These are phyloP conservation scores for Albula goreensis DNA, from an alignment of 2,113 vertebrate genomes.

Conservation along the genomic window DNA sequence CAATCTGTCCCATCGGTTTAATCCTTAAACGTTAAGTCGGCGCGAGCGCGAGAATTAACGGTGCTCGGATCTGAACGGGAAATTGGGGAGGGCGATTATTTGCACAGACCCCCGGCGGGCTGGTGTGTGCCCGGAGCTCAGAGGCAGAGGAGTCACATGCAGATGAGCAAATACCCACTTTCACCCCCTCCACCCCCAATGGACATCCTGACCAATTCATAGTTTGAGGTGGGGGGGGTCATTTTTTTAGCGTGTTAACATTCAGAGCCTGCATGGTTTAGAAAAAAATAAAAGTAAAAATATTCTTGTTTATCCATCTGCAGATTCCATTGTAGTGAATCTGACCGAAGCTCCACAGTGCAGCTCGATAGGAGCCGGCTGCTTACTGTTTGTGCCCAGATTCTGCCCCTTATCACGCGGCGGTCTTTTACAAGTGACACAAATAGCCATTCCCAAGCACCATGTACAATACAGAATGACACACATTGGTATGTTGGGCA, in stretches of 20 bases:
- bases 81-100: no score
- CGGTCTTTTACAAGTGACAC: not conserved
- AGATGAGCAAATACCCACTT: not conserved
- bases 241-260: not conserved
- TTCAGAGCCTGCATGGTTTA: not conserved
- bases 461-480: not conserved
- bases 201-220: not conserved
- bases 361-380: not conserved
- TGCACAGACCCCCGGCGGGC: no score
- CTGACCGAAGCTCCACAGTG: not conserved
- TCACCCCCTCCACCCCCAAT: not conserved
- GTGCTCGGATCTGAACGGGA: no score
- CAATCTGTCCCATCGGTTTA: not conserved
- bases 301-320: conserved; percentile 21
- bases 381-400: not conserved
- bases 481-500: conserved; percentile 1
- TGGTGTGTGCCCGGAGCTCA: not conserved
- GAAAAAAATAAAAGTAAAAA: not conserved
- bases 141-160: not conserved
- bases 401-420: not conserved
- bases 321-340: conserved; percentile 12
- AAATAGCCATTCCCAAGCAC: not conserved
- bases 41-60: not conserved
- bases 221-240: not conserved
- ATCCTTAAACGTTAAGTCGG: not conserved